These are phyloP conservation scores for Metopolophium dirhodum DNA, from an alignment of 1,140 invertebrate species.

Conservation along the genomic window DNA sequence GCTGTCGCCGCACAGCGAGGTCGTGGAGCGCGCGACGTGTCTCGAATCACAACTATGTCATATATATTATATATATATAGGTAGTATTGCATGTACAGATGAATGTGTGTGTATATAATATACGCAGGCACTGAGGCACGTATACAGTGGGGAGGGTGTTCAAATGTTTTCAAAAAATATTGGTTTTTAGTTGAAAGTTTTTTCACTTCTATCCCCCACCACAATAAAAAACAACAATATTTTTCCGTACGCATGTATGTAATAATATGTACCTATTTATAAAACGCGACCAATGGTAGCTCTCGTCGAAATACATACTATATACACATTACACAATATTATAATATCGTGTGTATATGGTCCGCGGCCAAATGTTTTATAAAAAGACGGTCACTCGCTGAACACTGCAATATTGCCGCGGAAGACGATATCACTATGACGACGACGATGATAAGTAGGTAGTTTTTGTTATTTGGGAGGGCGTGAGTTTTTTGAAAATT, in stretches of 20 bases:
- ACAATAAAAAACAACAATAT: background rate
- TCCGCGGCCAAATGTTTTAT: no score
- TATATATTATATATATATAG: background rate
- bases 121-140: background rate
- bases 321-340: no score
- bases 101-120: background rate
- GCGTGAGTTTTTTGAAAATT: no score
- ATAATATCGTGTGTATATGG: no score
- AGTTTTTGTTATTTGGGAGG: no score
- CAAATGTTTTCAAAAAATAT: background rate
- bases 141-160: background rate
- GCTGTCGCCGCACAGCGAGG: background rate
- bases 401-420: no score
- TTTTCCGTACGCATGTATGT: background rate
- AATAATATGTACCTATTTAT: no score
- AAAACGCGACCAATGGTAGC: no score
- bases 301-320: no score
- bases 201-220: background rate
- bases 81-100: background rate
- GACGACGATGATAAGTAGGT: no score
- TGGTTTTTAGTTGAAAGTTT: background rate
- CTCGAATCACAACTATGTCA: background rate
- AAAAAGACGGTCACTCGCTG: no score
- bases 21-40: background rate
- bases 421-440: no score